phyloP scores from a whole-genome alignment of 2,888 invertebrate species.

The Scrobipalpa atriplicella region DNA sequence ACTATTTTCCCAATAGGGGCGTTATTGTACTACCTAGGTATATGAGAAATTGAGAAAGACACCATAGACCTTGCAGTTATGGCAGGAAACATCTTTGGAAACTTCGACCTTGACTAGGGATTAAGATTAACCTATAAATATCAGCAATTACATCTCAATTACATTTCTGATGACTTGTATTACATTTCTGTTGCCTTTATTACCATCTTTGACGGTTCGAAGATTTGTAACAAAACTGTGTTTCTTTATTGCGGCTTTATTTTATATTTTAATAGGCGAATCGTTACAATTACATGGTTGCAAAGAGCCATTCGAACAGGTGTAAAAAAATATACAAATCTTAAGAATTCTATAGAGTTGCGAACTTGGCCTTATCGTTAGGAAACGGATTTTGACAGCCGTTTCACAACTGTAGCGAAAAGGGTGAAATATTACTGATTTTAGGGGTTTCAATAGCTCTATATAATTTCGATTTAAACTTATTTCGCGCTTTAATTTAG shows the following conservation, averaged over 20 bases:
- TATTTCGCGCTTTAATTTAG: background rate
- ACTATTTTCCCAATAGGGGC: background rate
- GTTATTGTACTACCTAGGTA: background rate
- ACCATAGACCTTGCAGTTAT: background rate
- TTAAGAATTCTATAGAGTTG: conserved; percentile 33
- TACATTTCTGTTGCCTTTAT: conserved; percentile 32
- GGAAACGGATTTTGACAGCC: conserved; percentile 37
- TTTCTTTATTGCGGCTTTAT: background rate
- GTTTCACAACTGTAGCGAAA: conserved; percentile 64
- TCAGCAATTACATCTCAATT: conserved; percentile 25
- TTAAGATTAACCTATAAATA: background rate
- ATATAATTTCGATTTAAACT: conserved; percentile 30
- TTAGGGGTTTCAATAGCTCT: conserved; percentile 38
- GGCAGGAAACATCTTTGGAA: background rate
- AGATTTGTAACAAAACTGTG: conserved; percentile 11
- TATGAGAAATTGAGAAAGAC: background rate
- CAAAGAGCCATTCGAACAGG: conserved; percentile 7
- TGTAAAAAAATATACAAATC: conserved; percentile 31
- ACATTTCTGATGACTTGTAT: conserved; percentile 33
- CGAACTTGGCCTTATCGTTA: conserved; percentile 34
- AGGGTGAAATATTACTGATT: conserved; percentile 49
- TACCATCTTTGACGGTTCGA: conserved; percentile 17
- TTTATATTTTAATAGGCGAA: conserved; percentile 7
- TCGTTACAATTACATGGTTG: conserved; percentile 9
- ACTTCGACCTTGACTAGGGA: conserved; percentile 10